Base-by-base conservation (phyloP, 2,888 invertebrate species). In the Drosophila ezoana region DNA sequence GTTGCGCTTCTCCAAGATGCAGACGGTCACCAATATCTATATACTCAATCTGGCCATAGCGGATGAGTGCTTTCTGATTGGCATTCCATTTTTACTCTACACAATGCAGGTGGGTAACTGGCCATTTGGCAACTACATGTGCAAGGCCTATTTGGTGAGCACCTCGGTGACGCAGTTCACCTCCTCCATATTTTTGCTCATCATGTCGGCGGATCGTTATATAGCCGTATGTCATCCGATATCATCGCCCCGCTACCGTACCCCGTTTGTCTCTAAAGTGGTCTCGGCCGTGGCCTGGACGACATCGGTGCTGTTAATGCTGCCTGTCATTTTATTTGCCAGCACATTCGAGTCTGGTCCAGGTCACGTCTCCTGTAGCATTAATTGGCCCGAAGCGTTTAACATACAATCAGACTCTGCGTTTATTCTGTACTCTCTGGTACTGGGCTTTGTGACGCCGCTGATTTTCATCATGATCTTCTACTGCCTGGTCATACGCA, bases 181-280 rank as follows among this genome's bases (percentile, higher is more conserved):
- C 18, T 97, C 97, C 90, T 97, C 97, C 74, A 96, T 98, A 80
- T 96, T 98, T 89, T 93, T 98, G 66, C 96, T 97, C 88, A 97
- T 98, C 80, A 98, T 98, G 98, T 97, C 97, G 78, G 98, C 97
- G 1, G 98, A 98, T 92, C 94, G 98, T 13, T 98, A 98, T 91
- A 95, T 98, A 45, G 98, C 98, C 0, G 98, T 98, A 1, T 98
- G 98, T 84, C 98, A 98, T 93, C 98, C 98, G 0, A 98, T 98
- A 79, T 95, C 96, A 0, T 96, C 98, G 14, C 96, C 97, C 0
- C 95, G 96, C 77, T 94, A 96, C 91, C 94, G 98, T 18, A 98
- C 98, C 0, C 97, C 98, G 0, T 94, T 96, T 80, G 97, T 98
- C 48, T 97, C 98, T 0, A 95, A 95, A 78, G 93, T 97, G n/a